Evolutionary conservation across 2,888 invertebrate genomes (phyloP).

Genomic region (Caenorhabditis sinica): DNA sequence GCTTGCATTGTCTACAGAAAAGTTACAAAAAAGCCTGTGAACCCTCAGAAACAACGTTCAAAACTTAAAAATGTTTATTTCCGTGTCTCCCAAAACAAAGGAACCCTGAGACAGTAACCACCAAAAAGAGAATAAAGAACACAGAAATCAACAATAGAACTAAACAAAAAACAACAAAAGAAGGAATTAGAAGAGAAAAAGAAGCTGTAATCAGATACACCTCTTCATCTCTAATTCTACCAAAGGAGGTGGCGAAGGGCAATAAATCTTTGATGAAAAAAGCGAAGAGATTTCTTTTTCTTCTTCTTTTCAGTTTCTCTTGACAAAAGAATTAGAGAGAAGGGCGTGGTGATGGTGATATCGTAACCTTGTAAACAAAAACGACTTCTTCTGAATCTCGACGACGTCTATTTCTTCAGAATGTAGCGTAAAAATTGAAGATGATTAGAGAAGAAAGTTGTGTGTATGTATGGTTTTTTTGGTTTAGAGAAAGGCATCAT

Average conservation of each 20-base stretch:
- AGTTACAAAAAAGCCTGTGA: too few species aligned
- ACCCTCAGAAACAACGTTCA: too few species aligned
- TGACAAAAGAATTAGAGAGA: conserved; percentile 30
- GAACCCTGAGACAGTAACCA: too few species aligned
- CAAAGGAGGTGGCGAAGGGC: conserved; percentile 22
- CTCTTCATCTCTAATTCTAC: background rate
- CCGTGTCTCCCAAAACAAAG: conserved; percentile 30
- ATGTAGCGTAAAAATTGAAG: background rate
- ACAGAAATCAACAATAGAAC: conserved; percentile 27
- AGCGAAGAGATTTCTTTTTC: conserved; percentile 19
- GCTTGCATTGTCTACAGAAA: too few species aligned
- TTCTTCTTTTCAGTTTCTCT: conserved; percentile 7
- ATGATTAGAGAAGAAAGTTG: conserved; percentile 30
- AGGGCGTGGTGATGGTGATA: conserved; percentile 64
- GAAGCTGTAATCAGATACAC: conserved; percentile 36
- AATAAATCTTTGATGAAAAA: conserved; percentile 57
- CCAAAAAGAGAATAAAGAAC: conserved; percentile 18
- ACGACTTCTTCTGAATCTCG: conserved; percentile 20
- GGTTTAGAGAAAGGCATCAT: background rate
- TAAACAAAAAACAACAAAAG: conserved; percentile 32
- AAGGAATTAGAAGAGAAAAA: background rate
- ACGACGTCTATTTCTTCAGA: background rate
- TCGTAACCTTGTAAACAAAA: conserved; percentile 63
- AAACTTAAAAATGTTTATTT: background rate
- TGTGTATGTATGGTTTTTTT: conserved; percentile 8